These are phyloP conservation scores for Zoanthus solanderi DNA, from an alignment of 92 coral and sea anemone species.

Conservation along the genomic window DNA sequence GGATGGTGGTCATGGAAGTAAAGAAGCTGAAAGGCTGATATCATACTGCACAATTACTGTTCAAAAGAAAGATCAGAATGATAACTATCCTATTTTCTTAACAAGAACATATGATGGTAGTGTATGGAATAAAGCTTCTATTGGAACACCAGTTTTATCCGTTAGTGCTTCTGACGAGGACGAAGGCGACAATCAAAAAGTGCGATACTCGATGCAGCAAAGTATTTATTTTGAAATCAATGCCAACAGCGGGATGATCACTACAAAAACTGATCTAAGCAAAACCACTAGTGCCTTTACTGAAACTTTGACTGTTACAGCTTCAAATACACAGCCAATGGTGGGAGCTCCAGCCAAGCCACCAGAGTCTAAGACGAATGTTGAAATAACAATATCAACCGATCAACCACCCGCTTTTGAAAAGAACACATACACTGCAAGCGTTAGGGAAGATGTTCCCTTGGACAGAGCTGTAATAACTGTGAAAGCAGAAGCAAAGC, in stretches of 20 bases:
- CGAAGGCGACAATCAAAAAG: slow-evolving; percentile 46
- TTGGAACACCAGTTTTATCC: slow-evolving; percentile 70
- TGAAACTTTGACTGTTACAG: slow-evolving; percentile 71
- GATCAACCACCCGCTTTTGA: slow-evolving; percentile 69
- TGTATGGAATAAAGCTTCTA: slow-evolving; percentile 53
- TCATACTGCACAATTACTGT: slow-evolving; percentile 82
- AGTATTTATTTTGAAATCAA: slow-evolving; percentile 57
- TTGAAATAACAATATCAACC: slow-evolving; percentile 72
- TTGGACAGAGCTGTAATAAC: slow-evolving; percentile 36
- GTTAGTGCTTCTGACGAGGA: slow-evolving; percentile 87
- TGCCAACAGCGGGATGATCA: slow-evolving; percentile 33
- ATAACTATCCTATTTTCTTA: slow-evolving; percentile 83
- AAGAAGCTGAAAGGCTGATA: slow-evolving; percentile 72
- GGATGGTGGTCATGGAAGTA: slow-evolving; percentile 88
- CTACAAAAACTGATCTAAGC: slow-evolving; percentile 63
- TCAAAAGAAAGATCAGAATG: slow-evolving; percentile 77
- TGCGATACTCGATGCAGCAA: slow-evolving; percentile 46
- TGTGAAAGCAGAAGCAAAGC: slow-evolving; percentile 65
- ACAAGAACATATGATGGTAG: slow-evolving; percentile 78
- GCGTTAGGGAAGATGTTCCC: slow-evolving; percentile 59
- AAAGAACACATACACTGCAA: slow-evolving; percentile 39
- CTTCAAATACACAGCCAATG: slow-evolving; percentile 75
- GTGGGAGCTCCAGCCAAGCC: slow-evolving; percentile 47
- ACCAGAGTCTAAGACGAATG: slow-evolving; percentile 68
- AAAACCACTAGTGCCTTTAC: not conserved